Evolutionary conservation across 2,113 vertebrate species (phyloP), one percentile per base, ranked within the genome.

Genomic region (Mionectes macconnelli): DNA sequence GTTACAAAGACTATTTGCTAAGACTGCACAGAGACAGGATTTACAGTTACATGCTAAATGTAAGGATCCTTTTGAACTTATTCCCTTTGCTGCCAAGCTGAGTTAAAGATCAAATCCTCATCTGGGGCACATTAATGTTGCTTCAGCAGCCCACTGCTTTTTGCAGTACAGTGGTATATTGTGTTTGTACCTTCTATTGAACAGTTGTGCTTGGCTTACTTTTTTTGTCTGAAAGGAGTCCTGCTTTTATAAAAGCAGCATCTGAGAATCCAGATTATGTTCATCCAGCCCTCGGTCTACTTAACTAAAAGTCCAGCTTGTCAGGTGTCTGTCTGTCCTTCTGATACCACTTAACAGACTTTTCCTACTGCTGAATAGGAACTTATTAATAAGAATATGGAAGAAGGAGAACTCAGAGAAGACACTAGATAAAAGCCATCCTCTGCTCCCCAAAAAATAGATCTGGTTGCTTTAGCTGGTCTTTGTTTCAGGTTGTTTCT

Each of bases 401-500:
- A 82, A 70, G 24, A 78, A 39, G 3, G 8, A 12, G 57, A 67
- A 35, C 18, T 37, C 2, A 3, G 42, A 78, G 22, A 69, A 60
- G 7, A 55, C 8, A 4, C 14, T 59, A 64, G 57, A 33, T 33
- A 52, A 83, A 89, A 47, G 6, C 4, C 12, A 33, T 22, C 14
- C 31, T 63, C 17, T 39, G 14, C 0, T 31, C 3, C 3, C 4
- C 4, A 2, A 33, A 47, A 60, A 12, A 0, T 25, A 47, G 9
- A 16, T 7, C 5, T 77, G 18, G 3, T 56, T 10, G 8, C 20
- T 66, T 60, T 60, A 22, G 8, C 1, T 40, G 20, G 20, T 53
- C 18, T 74, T 57, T 59, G 15, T 30, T 45, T 75, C 39, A 47
- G 5, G 25, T 60, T 6, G 1, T 42, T 88, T 53, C 35, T 42